Conservation (phyloP, 2,888 invertebrate genomes). For the Amphipyra tragopoginis region DNA sequence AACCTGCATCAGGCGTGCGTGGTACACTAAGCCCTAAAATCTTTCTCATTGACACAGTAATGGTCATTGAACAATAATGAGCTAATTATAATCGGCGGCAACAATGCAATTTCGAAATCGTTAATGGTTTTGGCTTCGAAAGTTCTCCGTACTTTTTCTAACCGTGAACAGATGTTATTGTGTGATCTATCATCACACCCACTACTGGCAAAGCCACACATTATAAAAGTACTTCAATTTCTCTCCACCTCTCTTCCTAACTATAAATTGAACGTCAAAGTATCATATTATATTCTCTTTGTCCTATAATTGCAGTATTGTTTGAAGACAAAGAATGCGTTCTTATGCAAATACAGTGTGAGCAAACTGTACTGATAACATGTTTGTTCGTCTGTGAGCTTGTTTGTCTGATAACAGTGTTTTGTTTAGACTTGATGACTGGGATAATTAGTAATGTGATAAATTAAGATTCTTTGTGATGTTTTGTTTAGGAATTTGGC, state of each 20-base stretch:
- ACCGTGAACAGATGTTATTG: too few relatives aligned
- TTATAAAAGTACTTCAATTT: background rate
- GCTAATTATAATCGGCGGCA: too few relatives aligned
- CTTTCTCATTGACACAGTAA: too few relatives aligned
- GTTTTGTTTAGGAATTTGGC: background rate
- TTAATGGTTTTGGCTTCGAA: too few relatives aligned
- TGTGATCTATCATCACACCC: too few relatives aligned
- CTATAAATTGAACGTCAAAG: slow-evolving; percentile 2
- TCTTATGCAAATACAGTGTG: slow-evolving; percentile 34
- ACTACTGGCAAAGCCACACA: too few relatives aligned
- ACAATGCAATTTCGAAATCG: too few relatives aligned
- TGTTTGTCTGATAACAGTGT: slow-evolving; percentile 35
- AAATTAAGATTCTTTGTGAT: slow-evolving; percentile 1
- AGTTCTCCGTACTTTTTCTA: too few relatives aligned
- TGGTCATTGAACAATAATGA: too few relatives aligned
- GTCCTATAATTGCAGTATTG: slow-evolving; percentile 26
- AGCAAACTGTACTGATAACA: slow-evolving; percentile 30
- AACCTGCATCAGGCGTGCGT: too few relatives aligned
- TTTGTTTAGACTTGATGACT: slow-evolving; percentile 10
- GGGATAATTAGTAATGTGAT: slow-evolving; percentile 15
- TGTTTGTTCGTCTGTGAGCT: slow-evolving; percentile 16
- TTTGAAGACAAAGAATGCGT: slow-evolving; percentile 31
- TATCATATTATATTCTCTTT: slow-evolving; percentile 13
- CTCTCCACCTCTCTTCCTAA: background rate
- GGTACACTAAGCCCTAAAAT: too few relatives aligned